These are phyloP conservation scores for Dipodomys ordii DNA, from an alignment of 2,113 vertebrate genomes.

Conservation along the genomic window DNA sequence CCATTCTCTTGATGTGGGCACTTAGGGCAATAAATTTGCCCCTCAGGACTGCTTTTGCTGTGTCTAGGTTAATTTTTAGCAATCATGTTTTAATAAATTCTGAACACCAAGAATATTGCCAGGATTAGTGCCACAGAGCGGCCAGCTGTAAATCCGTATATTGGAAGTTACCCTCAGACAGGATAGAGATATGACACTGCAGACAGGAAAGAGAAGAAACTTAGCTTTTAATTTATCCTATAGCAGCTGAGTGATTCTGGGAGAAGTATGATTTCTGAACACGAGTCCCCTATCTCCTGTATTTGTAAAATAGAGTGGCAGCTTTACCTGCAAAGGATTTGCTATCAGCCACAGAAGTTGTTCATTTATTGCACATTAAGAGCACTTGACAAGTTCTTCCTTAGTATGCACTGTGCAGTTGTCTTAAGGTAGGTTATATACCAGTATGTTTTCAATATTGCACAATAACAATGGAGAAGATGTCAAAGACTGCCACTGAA, in stretches of 20 bases:
- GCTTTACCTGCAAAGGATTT: no score
- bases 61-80: not conserved
- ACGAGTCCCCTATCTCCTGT: not conserved
- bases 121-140: not conserved
- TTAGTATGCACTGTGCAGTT: not conserved
- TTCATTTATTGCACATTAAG: not conserved
- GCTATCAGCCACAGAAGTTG: not conserved
- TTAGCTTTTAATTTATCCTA: not conserved
- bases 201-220: not conserved
- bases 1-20: no score
- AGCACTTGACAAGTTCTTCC: no score
- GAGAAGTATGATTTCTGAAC: not conserved
- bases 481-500: not conserved
- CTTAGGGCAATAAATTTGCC: no score
- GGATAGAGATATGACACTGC: not conserved
- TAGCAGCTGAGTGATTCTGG: not conserved
- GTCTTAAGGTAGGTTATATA: not conserved
- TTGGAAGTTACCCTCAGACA: not conserved
- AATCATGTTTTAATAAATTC: not conserved
- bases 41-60: no score
- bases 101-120: constrained; percentile 50
- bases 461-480: not conserved
- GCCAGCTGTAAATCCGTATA: not conserved
- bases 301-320: not conserved
- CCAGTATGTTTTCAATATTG: not conserved